These are phyloP conservation scores for Hybognathus amarus DNA, from an alignment of 2,797 vertebrate genomes.

Conservation along the genomic window DNA sequence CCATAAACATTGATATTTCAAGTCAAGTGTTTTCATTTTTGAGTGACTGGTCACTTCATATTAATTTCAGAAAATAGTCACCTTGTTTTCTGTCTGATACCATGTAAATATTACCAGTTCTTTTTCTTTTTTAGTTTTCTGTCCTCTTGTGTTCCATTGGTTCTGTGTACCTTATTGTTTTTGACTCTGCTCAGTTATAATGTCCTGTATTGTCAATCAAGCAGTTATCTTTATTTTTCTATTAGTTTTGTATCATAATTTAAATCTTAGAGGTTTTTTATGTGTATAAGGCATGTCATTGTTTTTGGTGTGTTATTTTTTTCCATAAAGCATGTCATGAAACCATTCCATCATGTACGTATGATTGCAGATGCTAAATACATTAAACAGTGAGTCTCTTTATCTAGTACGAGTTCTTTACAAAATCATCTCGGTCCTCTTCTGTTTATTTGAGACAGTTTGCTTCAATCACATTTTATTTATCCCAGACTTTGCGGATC, in stretches of 20 bases:
- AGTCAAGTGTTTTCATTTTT: not conserved
- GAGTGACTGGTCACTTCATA: not conserved
- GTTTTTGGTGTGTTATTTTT: not conserved
- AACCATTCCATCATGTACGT: not conserved
- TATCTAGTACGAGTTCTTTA: slow-evolving; percentile 10
- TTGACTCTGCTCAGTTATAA: slow-evolving; percentile 54
- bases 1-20: slow-evolving; percentile 1
- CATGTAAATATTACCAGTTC: not conserved
- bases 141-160: not conserved
- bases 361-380: slow-evolving; percentile 2
- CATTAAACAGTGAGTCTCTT: slow-evolving; percentile 45
- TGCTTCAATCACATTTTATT: not conserved
- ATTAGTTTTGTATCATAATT: slow-evolving; percentile 21
- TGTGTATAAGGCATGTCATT: not conserved
- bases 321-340: slow-evolving; percentile 19
- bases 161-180: slow-evolving; percentile 56
- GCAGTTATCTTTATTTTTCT: slow-evolving; percentile 42
- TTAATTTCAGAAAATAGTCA: not conserved
- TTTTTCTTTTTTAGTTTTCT: slow-evolving; percentile 1
- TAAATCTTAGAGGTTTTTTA: not conserved
- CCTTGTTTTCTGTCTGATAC: not conserved
- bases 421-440: not conserved
- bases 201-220: slow-evolving; percentile 59
- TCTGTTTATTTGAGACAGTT: slow-evolving; percentile 22
- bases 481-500: not conserved